A percentile compares a stretch with the other conserved stretches of the same genome.
Conservation (phyloP, 2,797 vertebrate genomes). For the Myotis myotis region DNA sequence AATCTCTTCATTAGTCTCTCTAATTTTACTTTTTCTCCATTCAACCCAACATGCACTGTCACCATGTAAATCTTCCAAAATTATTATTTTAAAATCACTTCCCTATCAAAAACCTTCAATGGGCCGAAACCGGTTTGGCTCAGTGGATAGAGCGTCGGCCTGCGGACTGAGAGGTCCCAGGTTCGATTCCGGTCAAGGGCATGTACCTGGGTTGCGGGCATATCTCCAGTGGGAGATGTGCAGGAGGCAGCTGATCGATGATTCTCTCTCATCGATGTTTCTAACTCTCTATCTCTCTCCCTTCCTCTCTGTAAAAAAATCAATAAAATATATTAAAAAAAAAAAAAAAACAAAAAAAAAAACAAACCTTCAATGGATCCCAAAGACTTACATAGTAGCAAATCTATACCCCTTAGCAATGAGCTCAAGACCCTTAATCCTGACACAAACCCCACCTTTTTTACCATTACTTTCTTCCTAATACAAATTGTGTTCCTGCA, state of each 20-base stretch:
- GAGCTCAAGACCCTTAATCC: background rate
- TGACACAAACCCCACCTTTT: background rate
- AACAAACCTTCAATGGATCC: background rate
- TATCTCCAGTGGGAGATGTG: too few relatives aligned
- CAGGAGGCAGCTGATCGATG: too few relatives aligned
- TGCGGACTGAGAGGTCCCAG: too few relatives aligned
- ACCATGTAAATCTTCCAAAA: background rate
- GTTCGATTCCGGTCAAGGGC: too few relatives aligned
- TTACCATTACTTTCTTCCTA: background rate
- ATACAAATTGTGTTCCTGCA: background rate
- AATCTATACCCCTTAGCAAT: background rate
- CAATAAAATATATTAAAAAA: too few relatives aligned
- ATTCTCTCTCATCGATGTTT: too few relatives aligned
- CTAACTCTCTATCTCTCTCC: too few relatives aligned
- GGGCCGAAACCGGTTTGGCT: too few relatives aligned
- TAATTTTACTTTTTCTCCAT: background rate
- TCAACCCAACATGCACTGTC: background rate
- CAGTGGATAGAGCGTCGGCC: too few relatives aligned
- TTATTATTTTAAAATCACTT: background rate
- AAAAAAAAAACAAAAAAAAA: too few relatives aligned
- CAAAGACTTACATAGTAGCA: background rate
- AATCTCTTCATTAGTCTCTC: background rate
- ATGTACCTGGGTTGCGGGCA: too few relatives aligned
- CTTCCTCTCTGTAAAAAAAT: too few relatives aligned
- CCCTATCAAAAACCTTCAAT: background rate